Conservation (phyloP, 2,113 vertebrate genomes). For the Eurypyga helias region DNA sequence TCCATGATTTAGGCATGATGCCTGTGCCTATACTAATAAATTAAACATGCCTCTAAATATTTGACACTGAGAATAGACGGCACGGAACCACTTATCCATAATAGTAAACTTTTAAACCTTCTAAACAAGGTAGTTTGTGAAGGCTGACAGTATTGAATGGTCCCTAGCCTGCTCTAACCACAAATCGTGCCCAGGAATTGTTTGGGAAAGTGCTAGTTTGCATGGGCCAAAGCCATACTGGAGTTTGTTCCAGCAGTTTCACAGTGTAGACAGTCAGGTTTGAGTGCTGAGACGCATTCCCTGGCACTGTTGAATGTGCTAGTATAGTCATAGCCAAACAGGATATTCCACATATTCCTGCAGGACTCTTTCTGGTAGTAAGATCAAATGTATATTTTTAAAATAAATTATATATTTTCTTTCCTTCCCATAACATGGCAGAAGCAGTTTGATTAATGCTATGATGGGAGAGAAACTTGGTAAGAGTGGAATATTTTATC, state of each 20-base stretch:
- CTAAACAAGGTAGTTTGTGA: conserved; percentile 14
- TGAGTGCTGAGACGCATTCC: not conserved
- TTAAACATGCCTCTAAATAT: not conserved
- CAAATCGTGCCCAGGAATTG: conserved; percentile 37
- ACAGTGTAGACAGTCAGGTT: conserved; percentile 5
- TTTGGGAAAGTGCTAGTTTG: conserved; percentile 37
- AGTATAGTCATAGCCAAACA: conserved; percentile 24
- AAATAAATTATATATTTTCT: conserved; percentile 12
- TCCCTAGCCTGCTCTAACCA: conserved; percentile 14
- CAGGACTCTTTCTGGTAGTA: not conserved
- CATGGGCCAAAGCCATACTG: conserved; percentile 18
- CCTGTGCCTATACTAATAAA: conserved; percentile 1
- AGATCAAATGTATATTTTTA: conserved; percentile 31
- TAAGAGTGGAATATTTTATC: conserved; percentile 11
- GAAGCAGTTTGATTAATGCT: conserved; percentile 22
- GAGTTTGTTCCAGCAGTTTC: conserved; percentile 32
- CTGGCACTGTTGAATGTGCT: conserved; percentile 30
- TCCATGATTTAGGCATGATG: not conserved
- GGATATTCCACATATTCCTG: conserved; percentile 42
- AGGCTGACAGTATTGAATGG: not conserved
- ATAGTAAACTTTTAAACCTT: conserved; percentile 41
- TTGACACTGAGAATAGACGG: not conserved
- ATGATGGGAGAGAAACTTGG: not conserved
- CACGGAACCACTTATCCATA: not conserved
- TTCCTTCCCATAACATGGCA: not conserved